A percentile compares a stretch with the other conserved stretches of the same genome.
Evolutionary conservation across 2,797 vertebrate species (phyloP).

Genomic region (Sebastes glaucus): DNA sequence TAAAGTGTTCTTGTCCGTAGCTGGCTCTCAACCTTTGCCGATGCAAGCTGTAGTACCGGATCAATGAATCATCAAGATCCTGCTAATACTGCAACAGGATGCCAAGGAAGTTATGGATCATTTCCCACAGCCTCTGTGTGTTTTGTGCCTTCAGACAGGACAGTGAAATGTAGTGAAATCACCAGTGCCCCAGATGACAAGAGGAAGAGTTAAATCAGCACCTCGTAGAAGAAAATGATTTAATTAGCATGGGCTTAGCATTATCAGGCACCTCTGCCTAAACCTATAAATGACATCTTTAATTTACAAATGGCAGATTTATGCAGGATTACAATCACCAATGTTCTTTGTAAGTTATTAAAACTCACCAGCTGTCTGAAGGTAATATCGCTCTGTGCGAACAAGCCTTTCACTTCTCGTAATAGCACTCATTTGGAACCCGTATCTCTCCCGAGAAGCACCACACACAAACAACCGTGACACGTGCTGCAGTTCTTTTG

Average conservation of each 20-base stretch:
- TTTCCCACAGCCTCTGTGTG: background rate
- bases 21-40: background rate
- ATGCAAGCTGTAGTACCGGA: background rate
- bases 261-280: background rate
- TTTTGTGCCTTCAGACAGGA: background rate
- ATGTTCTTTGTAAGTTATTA: background rate
- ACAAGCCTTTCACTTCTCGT: background rate
- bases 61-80: background rate
- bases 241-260: constrained; percentile 1
- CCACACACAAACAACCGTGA: background rate
- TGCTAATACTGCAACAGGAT: background rate
- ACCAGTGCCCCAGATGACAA: background rate
- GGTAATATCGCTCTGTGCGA: background rate
- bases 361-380: background rate
- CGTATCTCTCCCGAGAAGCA: background rate
- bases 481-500: constrained; percentile 10
- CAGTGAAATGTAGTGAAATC: background rate
- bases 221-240: background rate
- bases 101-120: background rate
- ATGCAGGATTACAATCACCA: constrained; percentile 2
- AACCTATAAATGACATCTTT: constrained; percentile 1
- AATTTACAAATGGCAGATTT: constrained; percentile 1
- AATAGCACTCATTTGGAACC: background rate
- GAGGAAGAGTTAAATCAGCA: background rate
- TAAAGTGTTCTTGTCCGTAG: background rate